phyloP scores from a whole-genome alignment of 1,140 invertebrate species.

The Brachionus rotundiformis region DNA sequence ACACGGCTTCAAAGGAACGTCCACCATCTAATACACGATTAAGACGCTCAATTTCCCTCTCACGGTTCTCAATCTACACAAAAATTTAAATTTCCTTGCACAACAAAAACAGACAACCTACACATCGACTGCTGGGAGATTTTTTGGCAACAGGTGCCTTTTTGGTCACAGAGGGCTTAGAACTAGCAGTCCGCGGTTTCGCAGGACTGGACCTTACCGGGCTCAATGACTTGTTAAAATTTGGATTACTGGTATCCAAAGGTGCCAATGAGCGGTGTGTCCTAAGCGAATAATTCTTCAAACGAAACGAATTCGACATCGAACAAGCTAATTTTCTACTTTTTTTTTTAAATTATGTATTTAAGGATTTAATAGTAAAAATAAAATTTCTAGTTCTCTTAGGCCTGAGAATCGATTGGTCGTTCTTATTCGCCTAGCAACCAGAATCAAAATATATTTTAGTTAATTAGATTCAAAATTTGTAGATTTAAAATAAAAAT shows the following conservation, averaged over 20 bases:
- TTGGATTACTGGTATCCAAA: conserved; percentile 47
- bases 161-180: not conserved
- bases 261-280: conserved; percentile 30
- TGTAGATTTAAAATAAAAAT: not conserved
- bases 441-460: not conserved
- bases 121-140: not conserved
- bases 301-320: conserved; percentile 36
- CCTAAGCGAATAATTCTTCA: not conserved
- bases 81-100: not conserved
- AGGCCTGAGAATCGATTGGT: conserved; percentile 28
- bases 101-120: not conserved
- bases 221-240: conserved; percentile 39
- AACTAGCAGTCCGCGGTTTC: not conserved
- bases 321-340: conserved; percentile 19
- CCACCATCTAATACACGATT: conserved; percentile 63
- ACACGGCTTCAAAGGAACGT: conserved; percentile 62
- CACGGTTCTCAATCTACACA: conserved; percentile 60
- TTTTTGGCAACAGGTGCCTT: not conserved
- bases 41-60: conserved; percentile 63
- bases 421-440: conserved; percentile 28
- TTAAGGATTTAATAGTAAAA: conserved; percentile 36
- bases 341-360: conserved; percentile 43
- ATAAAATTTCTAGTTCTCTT: not conserved
- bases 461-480: not conserved
- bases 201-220: not conserved